These are phyloP conservation scores for Cryptus armator DNA, from an alignment of 2,888 invertebrate genomes.

Conservation along the genomic window DNA sequence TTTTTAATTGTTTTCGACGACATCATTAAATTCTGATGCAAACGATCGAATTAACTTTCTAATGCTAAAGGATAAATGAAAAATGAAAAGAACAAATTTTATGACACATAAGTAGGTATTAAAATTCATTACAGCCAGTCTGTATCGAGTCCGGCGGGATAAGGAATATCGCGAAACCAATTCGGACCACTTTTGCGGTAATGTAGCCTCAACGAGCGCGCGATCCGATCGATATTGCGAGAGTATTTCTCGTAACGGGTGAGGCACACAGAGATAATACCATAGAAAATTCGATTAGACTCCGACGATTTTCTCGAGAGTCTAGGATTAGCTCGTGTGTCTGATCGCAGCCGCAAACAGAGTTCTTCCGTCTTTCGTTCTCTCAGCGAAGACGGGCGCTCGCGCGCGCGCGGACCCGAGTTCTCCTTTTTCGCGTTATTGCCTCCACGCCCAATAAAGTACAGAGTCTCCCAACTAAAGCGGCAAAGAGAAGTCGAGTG, in stretches of 20 bases:
- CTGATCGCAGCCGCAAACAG: conserved; percentile 15
- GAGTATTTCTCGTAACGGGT: not conserved
- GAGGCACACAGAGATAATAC: not conserved
- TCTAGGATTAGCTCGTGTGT: conserved; percentile 19
- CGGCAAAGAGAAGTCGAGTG: conserved; percentile 39
- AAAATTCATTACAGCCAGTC: not conserved
- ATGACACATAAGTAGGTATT: not conserved
- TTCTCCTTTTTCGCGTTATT: conserved; percentile 42
- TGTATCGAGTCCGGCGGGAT: not conserved
- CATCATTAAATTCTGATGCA: too few species aligned
- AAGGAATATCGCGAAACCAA: not conserved
- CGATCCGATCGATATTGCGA: conserved; percentile 5
- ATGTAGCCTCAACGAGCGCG: not conserved
- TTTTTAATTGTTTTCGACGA: not conserved
- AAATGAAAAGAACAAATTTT: not conserved
- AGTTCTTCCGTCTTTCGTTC: conserved; percentile 7
- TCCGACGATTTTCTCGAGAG: not conserved
- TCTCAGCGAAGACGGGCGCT: not conserved
- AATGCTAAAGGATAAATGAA: not conserved
- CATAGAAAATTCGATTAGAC: conserved; percentile 31
- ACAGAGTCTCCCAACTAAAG: conserved; percentile 39
- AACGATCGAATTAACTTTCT: not conserved
- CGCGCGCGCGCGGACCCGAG: not conserved
- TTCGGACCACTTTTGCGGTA: not conserved
- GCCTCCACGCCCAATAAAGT: conserved; percentile 54